Conservation (phyloP, 23 tunicate species). For the Ciona savignyi region DNA sequence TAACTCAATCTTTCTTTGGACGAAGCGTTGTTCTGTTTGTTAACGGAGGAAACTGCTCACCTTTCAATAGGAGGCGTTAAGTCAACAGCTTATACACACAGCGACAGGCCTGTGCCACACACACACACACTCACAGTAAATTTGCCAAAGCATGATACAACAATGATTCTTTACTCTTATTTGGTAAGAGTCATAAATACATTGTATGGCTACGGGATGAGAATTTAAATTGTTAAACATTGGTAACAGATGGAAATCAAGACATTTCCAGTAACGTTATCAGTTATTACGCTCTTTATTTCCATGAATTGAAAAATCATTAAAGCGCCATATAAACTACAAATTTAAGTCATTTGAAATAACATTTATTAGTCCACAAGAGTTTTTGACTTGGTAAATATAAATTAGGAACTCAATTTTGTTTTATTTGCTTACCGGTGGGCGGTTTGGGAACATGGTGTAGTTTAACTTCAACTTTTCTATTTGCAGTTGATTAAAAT, state of each 20-base stretch:
- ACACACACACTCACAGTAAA: conserved; percentile 4
- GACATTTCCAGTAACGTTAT: too few species aligned
- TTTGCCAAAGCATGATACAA: conserved; percentile 1
- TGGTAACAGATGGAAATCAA: neutral
- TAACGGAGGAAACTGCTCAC: neutral
- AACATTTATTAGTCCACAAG: too few species aligned
- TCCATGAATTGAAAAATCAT: too few species aligned
- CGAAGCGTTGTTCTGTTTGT: neutral
- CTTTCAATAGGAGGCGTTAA: conserved; percentile 8
- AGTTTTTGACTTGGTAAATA: too few species aligned
- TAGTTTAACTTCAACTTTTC: neutral
- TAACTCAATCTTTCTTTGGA: too few species aligned
- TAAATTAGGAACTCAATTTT: too few species aligned
- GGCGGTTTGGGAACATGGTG: conserved; percentile 13
- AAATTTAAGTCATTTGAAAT: too few species aligned
- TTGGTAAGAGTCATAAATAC: neutral
- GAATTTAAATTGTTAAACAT: neutral
- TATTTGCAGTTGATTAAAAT: too few species aligned
- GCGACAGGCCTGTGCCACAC: conserved; percentile 10
- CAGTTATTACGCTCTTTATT: too few species aligned
- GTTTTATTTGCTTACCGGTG: conserved; percentile 20
- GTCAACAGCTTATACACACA: conserved; percentile 24
- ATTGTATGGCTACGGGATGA: neutral
- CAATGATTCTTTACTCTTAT: neutral
- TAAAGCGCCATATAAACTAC: too few species aligned